Evolutionary conservation across 2,113 vertebrate species (phyloP).

Genomic region (Albula glossodonta): DNA sequence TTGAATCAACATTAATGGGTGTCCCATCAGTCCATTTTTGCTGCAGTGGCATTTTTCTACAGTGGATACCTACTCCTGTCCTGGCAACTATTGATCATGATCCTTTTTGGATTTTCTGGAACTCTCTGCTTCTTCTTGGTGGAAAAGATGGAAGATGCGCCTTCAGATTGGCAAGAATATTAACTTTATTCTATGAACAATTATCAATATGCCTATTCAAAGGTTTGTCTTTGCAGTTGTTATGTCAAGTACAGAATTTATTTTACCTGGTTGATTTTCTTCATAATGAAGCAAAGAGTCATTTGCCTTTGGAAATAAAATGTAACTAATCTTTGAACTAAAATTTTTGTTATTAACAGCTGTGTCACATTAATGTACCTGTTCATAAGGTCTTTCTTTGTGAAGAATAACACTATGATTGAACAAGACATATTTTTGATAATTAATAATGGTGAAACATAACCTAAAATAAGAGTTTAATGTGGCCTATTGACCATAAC

Average conservation of each 20-base stretch:
- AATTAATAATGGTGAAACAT: too few species aligned
- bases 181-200: not conserved
- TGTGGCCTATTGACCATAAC: too few species aligned
- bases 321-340: not conserved
- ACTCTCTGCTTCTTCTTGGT: slow-evolving; percentile 89
- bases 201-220: too few species aligned
- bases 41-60: slow-evolving; percentile 94
- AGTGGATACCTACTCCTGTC: slow-evolving; percentile 88
- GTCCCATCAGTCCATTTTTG: slow-evolving; percentile 81
- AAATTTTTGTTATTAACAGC: too few species aligned
- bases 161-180: not conserved
- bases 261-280: not conserved
- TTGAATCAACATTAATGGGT: not conserved
- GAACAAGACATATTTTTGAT: too few species aligned
- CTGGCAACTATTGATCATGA: slow-evolving; percentile 95
- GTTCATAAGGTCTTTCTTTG: too few species aligned
- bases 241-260: not conserved
- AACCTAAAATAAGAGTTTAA: too few species aligned
- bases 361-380: too few species aligned
- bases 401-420: too few species aligned
- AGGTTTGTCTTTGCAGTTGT: not conserved
- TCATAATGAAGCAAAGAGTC: not conserved
- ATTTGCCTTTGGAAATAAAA: not conserved
- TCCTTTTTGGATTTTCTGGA: slow-evolving; percentile 83
- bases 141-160: slow-evolving; percentile 66